Base-by-base conservation (phyloP, 2,888 invertebrate genomes). In the Seira sanloemensis region DNA sequence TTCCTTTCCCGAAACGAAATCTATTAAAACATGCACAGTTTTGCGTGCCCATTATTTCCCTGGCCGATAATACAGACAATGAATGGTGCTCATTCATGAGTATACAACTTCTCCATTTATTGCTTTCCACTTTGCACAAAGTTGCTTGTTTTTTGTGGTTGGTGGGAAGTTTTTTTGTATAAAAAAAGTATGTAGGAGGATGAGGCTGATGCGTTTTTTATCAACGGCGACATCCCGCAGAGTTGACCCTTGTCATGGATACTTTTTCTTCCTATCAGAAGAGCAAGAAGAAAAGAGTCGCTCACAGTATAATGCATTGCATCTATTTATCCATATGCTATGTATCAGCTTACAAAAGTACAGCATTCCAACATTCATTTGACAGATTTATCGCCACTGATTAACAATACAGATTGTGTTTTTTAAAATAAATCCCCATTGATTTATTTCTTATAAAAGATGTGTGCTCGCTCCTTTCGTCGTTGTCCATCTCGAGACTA, bases 371-470 rank as follows among this genome's bases (percentile, higher is more conserved):
- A 87, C 89, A 89, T 89, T 88, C 88, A 89, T 89, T 89, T 89
- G 89, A 89, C 89, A 89, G 89, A 89, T 89, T 89, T 89, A 89
- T 89, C 89, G 89, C 89, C 88, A 88, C 88, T 89, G 89, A 89
- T 89, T 89, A 89, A 89, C 88, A 89, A 89, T 89, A 89, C 89
- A 89, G 89, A 89, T 89, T 89, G 88, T 88, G 89, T 89, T 89
- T 89, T 83, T 89, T 88, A 88, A 89, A 89, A 89, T 89, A 89
- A 89, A 89, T 89, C 89, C 89, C 89, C 89, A 89, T 89, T 89
- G 89, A 89, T 89, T 89, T 89, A 89, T 89, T 89, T 89, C 89
- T 85, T 89, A 89, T 89, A 89, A 89, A 88, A 88, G 85, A 83
- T n/a, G 80, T 85, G 86, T 81, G n/a, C n/a, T n/a, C n/a, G n/a